Evolutionary conservation across 1,140 invertebrate genomes (phyloP).

Genomic region (Calliphora vicina): DNA sequence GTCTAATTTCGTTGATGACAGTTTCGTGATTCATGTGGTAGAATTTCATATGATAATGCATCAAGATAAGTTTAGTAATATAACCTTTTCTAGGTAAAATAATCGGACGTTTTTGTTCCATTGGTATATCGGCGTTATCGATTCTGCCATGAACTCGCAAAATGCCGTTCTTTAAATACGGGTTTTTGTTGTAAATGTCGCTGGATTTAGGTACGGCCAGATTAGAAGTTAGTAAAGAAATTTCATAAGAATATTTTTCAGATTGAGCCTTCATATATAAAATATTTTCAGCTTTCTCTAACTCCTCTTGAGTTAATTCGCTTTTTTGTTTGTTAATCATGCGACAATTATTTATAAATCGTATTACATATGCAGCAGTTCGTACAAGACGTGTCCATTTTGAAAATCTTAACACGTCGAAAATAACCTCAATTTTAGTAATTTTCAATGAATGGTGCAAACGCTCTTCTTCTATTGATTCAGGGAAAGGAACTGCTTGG

Average conservation of each 20-base stretch:
- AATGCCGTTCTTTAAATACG: too few species aligned
- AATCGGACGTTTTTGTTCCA: background rate
- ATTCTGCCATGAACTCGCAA: background rate
- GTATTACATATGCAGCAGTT: background rate
- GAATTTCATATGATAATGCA: background rate
- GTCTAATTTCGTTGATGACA: slow-evolving; percentile 31
- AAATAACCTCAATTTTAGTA: background rate
- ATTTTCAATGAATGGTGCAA: background rate
- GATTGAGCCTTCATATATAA: background rate
- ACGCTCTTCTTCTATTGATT: background rate
- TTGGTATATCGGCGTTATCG: background rate
- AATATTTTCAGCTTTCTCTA: background rate
- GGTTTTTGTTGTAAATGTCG: background rate
- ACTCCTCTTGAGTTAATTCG: background rate
- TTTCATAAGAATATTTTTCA: background rate
- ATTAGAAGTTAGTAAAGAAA: background rate
- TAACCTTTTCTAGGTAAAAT: slow-evolving; percentile 13
- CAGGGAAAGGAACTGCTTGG: background rate
- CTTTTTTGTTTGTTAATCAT: background rate
- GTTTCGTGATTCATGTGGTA: slow-evolving; percentile 21
- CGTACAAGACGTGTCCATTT: background rate
- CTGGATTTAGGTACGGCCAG: background rate
- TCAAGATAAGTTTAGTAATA: background rate
- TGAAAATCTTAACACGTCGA: background rate
- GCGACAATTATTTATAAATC: background rate